phyloP scores from a whole-genome alignment of 2,888 invertebrate genomes.

The Drosophila pseudotakahashii region DNA sequence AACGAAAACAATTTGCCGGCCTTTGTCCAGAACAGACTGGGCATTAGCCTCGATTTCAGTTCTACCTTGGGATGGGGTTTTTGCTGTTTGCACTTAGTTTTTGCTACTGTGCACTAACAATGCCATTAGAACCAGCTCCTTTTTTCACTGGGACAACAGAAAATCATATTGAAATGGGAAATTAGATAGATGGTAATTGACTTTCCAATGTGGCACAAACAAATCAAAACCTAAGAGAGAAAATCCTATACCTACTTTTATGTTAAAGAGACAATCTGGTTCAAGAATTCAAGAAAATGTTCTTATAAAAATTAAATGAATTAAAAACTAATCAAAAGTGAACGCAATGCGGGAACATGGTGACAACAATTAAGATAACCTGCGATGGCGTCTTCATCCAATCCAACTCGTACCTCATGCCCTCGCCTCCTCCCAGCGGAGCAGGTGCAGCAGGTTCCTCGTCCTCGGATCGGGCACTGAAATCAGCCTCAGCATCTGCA shows the following conservation, averaged over 20 bases:
- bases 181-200: conserved; percentile 8
- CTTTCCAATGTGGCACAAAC: too few relatives aligned
- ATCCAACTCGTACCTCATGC: conserved; percentile 82
- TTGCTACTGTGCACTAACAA: conserved; percentile 29
- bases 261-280: not conserved
- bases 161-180: not conserved
- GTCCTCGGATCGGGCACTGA: conserved; percentile 21
- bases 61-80: conserved; percentile 1
- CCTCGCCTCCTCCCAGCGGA: conserved; percentile 49
- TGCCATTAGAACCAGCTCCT: conserved; percentile 6
- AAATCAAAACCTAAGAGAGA: too few relatives aligned
- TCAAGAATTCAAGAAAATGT: too few relatives aligned
- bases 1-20: conserved; percentile 71
- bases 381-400: conserved; percentile 84
- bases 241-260: too few relatives aligned
- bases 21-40: conserved; percentile 52
- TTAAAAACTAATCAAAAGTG: conserved; percentile 7
- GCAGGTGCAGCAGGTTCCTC: conserved; percentile 22
- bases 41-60: conserved; percentile 70
- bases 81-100: not conserved
- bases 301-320: not conserved
- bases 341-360: conserved; percentile 76
- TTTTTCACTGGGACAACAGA: not conserved
- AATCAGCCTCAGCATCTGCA: conserved; percentile 25
- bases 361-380: conserved; percentile 84